Evolutionary conservation across 1,140 invertebrate species (phyloP).

Genomic region (Limonius californicus): DNA sequence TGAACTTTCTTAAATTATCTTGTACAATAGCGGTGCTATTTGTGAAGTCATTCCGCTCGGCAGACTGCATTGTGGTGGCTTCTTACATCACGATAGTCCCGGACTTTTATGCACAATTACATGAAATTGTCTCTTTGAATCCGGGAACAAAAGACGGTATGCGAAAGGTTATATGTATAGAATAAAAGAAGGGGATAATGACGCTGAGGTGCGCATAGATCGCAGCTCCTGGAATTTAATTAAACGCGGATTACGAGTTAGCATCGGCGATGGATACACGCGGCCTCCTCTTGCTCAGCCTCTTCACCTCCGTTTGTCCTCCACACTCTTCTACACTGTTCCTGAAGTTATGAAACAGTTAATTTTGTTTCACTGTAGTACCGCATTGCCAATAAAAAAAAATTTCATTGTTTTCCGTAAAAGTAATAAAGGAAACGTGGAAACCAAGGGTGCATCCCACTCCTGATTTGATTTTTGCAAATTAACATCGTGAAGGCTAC

Average conservation of each 20-base stretch:
- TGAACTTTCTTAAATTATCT: conserved; percentile 19
- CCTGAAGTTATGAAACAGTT: no score
- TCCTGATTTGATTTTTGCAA: no score
- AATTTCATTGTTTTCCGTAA: no score
- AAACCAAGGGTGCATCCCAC: no score
- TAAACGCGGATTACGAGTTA: conserved; percentile 43
- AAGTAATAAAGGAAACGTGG: no score
- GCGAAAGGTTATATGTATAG: conserved; percentile 44
- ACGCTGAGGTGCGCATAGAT: conserved; percentile 34
- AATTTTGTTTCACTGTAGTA: no score
- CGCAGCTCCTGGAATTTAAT: conserved; percentile 45
- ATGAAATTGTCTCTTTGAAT: conserved; percentile 41
- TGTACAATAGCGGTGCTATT: conserved; percentile 20
- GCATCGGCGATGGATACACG: conserved; percentile 9
- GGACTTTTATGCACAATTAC: conserved; percentile 43
- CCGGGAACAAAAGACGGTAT: conserved; percentile 40
- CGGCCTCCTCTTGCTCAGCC: conserved; percentile 3
- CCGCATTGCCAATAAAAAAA: no score
- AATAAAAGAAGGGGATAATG: conserved; percentile 46
- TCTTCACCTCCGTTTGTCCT: conserved; percentile 4
- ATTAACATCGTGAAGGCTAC: no score
- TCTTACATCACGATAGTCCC: conserved; percentile 20
- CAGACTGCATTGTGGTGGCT: conserved; percentile 27
- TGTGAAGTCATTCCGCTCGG: conserved; percentile 39
- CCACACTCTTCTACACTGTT: conserved; percentile 4